Evolutionary conservation across 1,140 invertebrate species (phyloP).

Genomic region (Papilio polytes): DNA sequence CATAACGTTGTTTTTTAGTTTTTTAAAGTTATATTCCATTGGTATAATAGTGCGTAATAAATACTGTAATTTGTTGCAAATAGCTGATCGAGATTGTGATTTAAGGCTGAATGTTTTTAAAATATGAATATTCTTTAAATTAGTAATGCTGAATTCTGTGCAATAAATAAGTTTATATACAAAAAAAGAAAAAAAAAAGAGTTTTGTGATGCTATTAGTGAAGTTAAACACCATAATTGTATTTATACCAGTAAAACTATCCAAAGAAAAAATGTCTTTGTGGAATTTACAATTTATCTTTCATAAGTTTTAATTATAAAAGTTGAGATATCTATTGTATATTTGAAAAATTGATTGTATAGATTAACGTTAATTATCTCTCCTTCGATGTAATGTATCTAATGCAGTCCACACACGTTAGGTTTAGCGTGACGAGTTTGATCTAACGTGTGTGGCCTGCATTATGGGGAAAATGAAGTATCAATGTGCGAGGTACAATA

Average conservation of each 20-base stretch:
- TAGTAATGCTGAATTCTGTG: neutral
- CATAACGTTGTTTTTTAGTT: neutral
- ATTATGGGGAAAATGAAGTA: constrained; percentile 11
- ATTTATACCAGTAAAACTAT: neutral
- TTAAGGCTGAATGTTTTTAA: constrained; percentile 6
- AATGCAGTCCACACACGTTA: neutral
- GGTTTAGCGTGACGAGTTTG: neutral
- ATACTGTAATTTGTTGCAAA: neutral
- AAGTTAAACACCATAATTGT: neutral
- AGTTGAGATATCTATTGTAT: constrained; percentile 11
- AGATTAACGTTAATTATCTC: neutral
- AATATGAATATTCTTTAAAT: neutral
- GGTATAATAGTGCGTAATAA: neutral
- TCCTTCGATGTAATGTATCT: neutral
- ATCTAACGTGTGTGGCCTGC: neutral
- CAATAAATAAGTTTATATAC: neutral
- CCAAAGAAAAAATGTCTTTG: constrained; percentile 5
- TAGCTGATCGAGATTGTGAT: constrained; percentile 10
- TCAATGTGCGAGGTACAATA: neutral
- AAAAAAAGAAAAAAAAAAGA: neutral
- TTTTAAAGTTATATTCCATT: constrained; percentile 9
- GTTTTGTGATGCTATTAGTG: neutral
- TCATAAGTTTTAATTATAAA: constrained; percentile 20
- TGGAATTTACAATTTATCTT: constrained; percentile 20
- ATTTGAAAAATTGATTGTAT: neutral